Conservation (phyloP, 2,888 invertebrate species). For the Ochropleura plecta region DNA sequence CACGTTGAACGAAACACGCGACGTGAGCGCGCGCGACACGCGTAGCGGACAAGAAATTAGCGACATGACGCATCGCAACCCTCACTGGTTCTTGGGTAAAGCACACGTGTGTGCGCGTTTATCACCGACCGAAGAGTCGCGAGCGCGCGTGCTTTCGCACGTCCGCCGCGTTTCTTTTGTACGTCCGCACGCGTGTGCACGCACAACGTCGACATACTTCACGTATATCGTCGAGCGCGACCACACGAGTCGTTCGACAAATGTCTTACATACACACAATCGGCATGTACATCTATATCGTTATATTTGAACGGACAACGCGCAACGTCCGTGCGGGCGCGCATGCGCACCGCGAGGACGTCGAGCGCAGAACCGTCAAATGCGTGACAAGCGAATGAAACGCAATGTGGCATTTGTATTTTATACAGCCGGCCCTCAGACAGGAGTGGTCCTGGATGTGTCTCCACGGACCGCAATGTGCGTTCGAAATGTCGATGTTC, state of each 20-base stretch:
- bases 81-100: background rate
- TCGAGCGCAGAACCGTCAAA: too few relatives aligned
- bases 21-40: background rate
- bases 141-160: background rate
- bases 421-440: slow-evolving; percentile 83
- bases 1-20: background rate
- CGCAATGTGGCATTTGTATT: slow-evolving; percentile 59
- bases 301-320: too few relatives aligned
- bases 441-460: slow-evolving; percentile 85
- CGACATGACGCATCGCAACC: background rate
- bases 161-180: background rate
- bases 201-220: too few relatives aligned
- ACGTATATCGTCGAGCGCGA: too few relatives aligned
- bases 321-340: too few relatives aligned
- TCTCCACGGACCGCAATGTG: slow-evolving; percentile 89
- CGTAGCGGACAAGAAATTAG: background rate
- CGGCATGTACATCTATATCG: too few relatives aligned
- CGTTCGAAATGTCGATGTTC: slow-evolving; percentile 92
- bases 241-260: too few relatives aligned
- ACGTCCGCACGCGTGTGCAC: background rate
- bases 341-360: too few relatives aligned
- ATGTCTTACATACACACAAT: too few relatives aligned
- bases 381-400: too few relatives aligned
- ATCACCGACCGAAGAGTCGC: slow-evolving; percentile 3
- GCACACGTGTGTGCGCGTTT: too few relatives aligned